phyloP scores from a whole-genome alignment of 2,888 invertebrate genomes.

The Orthosia incerta region DNA sequence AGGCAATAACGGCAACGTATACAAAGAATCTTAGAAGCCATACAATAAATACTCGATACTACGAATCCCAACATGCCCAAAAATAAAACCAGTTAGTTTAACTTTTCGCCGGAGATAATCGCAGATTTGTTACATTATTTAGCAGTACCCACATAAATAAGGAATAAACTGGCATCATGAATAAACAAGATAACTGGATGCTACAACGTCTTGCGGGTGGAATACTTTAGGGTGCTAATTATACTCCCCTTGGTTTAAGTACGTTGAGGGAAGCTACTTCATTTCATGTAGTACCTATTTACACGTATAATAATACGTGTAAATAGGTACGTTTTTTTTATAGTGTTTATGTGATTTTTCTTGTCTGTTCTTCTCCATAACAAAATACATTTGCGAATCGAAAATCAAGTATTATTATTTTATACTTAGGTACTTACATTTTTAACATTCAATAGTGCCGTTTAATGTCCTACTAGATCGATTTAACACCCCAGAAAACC shows the following conservation, averaged over 20 bases:
- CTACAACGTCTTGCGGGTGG: constrained; percentile 41
- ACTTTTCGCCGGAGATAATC: constrained; percentile 41
- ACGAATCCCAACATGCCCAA: background rate
- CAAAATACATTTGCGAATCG: too few relatives aligned
- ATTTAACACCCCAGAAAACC: too few relatives aligned
- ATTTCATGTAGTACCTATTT: too few relatives aligned
- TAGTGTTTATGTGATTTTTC: too few relatives aligned
- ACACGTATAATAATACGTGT: too few relatives aligned
- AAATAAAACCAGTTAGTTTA: constrained; percentile 26
- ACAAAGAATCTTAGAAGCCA: constrained; percentile 6
- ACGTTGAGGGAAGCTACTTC: background rate
- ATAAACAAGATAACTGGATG: constrained; percentile 45
- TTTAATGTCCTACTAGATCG: too few relatives aligned
- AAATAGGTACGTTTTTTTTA: too few relatives aligned
- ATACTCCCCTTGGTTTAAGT: constrained; percentile 7
- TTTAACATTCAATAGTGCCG: too few relatives aligned
- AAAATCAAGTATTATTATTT: too few relatives aligned
- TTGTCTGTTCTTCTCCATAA: too few relatives aligned
- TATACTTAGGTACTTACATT: too few relatives aligned
- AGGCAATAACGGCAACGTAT: background rate
- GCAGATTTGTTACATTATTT: constrained; percentile 52
- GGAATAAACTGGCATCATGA: constrained; percentile 50
- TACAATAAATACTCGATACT: constrained; percentile 20
- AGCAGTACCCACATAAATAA: constrained; percentile 48
- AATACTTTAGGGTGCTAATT: constrained; percentile 46